These are phyloP conservation scores for Orchesella flavescens DNA, from an alignment of 2,888 invertebrate species.

Conservation along the genomic window DNA sequence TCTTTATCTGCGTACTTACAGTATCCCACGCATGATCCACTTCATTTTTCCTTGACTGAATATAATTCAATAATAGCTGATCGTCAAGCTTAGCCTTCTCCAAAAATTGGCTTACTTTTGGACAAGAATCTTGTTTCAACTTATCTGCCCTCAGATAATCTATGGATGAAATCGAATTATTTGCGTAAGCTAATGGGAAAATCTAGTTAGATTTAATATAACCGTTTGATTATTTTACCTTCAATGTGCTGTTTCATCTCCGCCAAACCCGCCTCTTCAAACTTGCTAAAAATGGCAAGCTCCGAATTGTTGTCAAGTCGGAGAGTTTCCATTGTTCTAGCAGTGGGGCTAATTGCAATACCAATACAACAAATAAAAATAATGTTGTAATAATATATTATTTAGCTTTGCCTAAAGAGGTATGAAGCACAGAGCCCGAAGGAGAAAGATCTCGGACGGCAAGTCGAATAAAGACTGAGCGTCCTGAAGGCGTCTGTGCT, in stretches of 20 bases:
- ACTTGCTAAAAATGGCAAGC: conserved; percentile 24
- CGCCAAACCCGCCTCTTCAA: conserved; percentile 33
- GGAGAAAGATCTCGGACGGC: background rate
- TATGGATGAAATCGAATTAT: background rate
- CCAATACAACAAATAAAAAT: too few species aligned
- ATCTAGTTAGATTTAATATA: background rate
- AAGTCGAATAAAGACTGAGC: background rate
- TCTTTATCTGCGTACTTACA: too few species aligned
- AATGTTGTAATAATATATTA: too few species aligned
- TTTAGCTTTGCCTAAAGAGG: conserved; percentile 13
- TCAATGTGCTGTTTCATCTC: conserved; percentile 19
- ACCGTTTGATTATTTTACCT: background rate
- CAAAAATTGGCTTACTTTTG: conserved; percentile 2
- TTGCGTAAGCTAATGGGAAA: too few species aligned
- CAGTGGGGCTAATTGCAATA: too few species aligned
- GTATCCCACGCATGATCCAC: conserved; percentile 30
- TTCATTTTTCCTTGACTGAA: conserved; percentile 22
- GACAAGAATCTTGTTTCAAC: background rate
- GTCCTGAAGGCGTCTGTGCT: background rate
- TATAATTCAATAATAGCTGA: conserved; percentile 6
- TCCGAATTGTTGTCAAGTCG: conserved; percentile 21
- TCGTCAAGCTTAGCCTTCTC: conserved; percentile 20
- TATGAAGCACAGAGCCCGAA: background rate
- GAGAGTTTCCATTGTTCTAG: conserved; percentile 25
- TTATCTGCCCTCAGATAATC: conserved; percentile 14